Evolutionary conservation across 2,113 vertebrate genomes (phyloP), one percentile per base, ranked within the genome.

Genomic region (Oplegnathus fasciatus): DNA sequence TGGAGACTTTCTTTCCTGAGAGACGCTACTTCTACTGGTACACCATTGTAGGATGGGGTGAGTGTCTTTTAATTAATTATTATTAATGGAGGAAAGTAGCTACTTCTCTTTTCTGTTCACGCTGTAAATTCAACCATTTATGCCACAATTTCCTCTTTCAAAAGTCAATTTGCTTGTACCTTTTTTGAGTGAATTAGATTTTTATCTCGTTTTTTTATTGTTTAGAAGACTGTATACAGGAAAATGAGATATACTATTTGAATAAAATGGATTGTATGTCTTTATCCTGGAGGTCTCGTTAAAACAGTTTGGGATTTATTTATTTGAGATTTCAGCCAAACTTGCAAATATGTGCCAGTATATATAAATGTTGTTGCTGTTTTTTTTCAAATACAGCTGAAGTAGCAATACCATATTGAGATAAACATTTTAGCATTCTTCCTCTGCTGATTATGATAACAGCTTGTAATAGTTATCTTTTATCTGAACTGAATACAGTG

Each of bases 21-120:
- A 96, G 98, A 82, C 96, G 97, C 78, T 99, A 99, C 86, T 99
- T 99, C 95, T 99, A 98, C 95, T 99, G 98, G 98, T 96, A 96
- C 92, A 96, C 95, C 81, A 94, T 96, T 24, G 92, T 96, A 9
- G 96, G 96, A 24, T 96, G 96, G 96, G 96, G 96, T 96, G 80
- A 88, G 94, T 76, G 2, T 17, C 32, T 11, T 14, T 7, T 68
- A 28, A 9, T 6, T 32, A 1, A 0, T 80, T 78, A 84, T 69
- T 32, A 15, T 46, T 26, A 6, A 2, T 58, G 32, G 0, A 15
- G 15, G 5, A 55, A 60, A 82, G 15, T 11, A 54, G 28, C 6
- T 18, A 74, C 20, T 28, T 64, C 6, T 65, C 42, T 50, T 3
- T 24, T 30, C 11, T 26, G 5, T 20, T 73, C 32, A 28, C 1